These are phyloP conservation scores for Elymnias hypermnestra DNA, from an alignment of 1,140 invertebrate genomes.

Conservation along the genomic window DNA sequence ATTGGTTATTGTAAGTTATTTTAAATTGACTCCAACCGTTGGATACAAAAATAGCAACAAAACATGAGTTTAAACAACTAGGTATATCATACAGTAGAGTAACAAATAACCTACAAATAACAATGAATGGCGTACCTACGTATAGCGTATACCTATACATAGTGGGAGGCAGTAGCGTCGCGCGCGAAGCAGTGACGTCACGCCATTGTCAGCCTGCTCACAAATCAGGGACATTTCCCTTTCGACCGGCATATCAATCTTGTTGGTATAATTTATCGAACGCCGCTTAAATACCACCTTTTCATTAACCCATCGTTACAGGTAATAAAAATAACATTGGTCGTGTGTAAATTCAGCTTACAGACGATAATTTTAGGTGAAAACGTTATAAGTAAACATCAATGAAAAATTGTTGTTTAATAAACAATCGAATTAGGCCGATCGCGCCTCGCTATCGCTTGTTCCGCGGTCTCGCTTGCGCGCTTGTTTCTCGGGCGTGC, in stretches of 20 bases:
- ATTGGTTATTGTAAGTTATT: no score
- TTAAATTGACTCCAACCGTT: no score
- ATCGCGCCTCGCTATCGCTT: no score
- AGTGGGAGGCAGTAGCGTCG: constrained; percentile 1
- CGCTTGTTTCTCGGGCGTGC: no score
- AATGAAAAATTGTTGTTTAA: no score
- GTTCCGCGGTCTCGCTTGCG: no score
- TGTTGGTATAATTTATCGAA: constrained; percentile 53
- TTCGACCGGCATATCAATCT: constrained; percentile 57
- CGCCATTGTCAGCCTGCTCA: constrained; percentile 44
- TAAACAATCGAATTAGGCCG: no score
- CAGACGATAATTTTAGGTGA: no score
- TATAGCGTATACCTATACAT: background rate
- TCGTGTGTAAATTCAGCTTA: no score
- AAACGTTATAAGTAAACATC: no score
- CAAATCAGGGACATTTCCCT: constrained; percentile 62
- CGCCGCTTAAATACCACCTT: constrained; percentile 18
- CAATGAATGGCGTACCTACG: constrained; percentile 3
- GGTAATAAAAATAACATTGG: background rate
- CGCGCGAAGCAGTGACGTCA: constrained; percentile 40
- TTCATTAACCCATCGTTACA: background rate
- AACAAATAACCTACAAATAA: no score
- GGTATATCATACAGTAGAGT: background rate
- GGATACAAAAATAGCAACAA: background rate
- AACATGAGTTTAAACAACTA: constrained; percentile 1